Base-by-base conservation (phyloP, 2,888 invertebrate genomes). In the Ellobium chinense region DNA sequence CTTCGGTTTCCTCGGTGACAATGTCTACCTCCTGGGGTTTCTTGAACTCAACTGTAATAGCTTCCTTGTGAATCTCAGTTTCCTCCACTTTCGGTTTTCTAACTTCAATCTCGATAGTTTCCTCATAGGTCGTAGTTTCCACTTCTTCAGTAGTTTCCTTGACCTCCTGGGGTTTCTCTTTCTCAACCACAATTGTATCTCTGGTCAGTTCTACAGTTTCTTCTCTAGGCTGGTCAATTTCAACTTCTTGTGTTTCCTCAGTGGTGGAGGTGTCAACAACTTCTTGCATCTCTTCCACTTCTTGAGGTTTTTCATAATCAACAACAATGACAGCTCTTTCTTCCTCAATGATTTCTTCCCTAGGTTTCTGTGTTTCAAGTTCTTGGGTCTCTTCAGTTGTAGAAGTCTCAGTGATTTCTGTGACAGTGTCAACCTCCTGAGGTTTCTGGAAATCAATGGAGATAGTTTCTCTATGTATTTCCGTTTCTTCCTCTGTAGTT, bases 281-380 rank as follows among this genome's bases (percentile, higher is more conserved):
- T 46, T 85, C 84, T 46, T 81, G 75, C 9, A 70, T 74, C 24
- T 75, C 78, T 37, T 81, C 66, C 29, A 79, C 77, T 65, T 82
- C 82, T n/a, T 82, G 46, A 68, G 83, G 74, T 66, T 78, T 80
- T 60, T 81, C 69, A 27, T 18, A 70, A 21, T 65, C 58, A 27
- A 84, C 82, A 54, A 82, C 82, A 24, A 85, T 68, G 27, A 78
- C 68, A 68, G 80, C 82, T 34, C 80, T 83, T 14, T 83, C 78
- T 63, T 88, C 88, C 62, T 86, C 87, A 12, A 84, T 80, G 18
- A 69, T 63, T 37, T 82, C 82, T 58, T 86, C 85, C 39, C 75
- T 24, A n/a, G 86, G 72, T n/a, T 85, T 18, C 81, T 27, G 82
- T 18, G 80, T 58, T 60, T 87, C 68, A n/a, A 58, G 31, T 66